Percentiles rank a stretch among this genome's conserved stretches.
Evolutionary conservation across 2,888 invertebrate species (phyloP).

Genomic region (Pedicia rivosa): DNA sequence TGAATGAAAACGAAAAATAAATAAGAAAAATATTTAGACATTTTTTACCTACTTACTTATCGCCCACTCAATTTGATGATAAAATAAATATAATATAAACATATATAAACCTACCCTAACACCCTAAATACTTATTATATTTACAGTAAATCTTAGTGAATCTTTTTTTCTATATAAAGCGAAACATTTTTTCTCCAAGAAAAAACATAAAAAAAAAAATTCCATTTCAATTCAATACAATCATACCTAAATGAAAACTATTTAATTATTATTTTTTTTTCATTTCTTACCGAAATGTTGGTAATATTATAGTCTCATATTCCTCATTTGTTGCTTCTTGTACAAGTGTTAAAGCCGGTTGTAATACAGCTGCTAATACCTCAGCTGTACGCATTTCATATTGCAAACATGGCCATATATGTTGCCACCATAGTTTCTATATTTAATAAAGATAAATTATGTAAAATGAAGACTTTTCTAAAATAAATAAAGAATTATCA

Average conservation of each 20-base stretch:
- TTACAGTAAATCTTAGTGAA: too few relatives aligned
- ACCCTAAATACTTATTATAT: too few relatives aligned
- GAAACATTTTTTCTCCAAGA: too few relatives aligned
- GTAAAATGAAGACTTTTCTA: neutral
- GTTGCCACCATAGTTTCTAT: conserved; percentile 92
- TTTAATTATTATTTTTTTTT: neutral
- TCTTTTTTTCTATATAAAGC: too few relatives aligned
- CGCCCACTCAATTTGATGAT: too few relatives aligned
- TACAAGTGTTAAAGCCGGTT: conserved; percentile 68
- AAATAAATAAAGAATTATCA: too few relatives aligned
- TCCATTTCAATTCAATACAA: neutral
- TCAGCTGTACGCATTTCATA: conserved; percentile 74
- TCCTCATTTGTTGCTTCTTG: conserved; percentile 64
- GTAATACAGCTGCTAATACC: conserved; percentile 69
- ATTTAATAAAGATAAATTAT: conserved; percentile 16
- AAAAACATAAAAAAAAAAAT: conserved; percentile 2
- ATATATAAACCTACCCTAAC: too few relatives aligned
- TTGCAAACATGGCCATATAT: conserved; percentile 80
- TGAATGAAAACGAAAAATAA: too few relatives aligned
- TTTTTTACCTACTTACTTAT: too few relatives aligned
- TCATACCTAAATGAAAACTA: neutral
- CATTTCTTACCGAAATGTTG: conserved; percentile 64
- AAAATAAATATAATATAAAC: too few relatives aligned
- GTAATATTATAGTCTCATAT: conserved; percentile 65
- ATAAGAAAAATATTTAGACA: too few relatives aligned